Evolutionary conservation across 2,113 vertebrate species (phyloP), one percentile per base, ranked within the genome.

Genomic region (Ophiodon elongatus): DNA sequence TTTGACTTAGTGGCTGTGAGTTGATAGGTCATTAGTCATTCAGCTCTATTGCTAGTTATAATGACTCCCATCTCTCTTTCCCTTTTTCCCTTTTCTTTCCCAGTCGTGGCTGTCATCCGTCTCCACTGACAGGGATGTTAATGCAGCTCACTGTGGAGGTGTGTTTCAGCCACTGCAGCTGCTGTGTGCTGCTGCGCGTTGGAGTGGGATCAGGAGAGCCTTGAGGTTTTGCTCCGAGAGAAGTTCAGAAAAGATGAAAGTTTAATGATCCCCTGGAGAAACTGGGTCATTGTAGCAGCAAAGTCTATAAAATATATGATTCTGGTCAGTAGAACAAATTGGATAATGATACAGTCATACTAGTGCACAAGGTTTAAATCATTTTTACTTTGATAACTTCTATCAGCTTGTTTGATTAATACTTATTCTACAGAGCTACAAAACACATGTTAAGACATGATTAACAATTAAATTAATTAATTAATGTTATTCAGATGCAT

Each of bases 201-300:
- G 29, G 47, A 73, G 85, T 27, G 79, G 84, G 73, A 77, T 83
- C 80, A 57, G 86, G 80, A 88, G 81, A 88, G 87, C 66, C 66
- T 65, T 45, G 71, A 86, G 90, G 79, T 82, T 90, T 86, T 57
- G 35, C 81, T 88, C 60, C 35, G n/a, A 64, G 72, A 89, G 68
- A 88, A 90, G 84, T 86, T 87, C 84, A 78, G 33, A 73, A 56
- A 77, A 76, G 47, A 92, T 92, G 54, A 91, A 89, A 89, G 68
- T 92, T 91, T 93, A 90, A 93, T 91, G 85, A 89, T 86, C 65
- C 83, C 85, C 21, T 35, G 45, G 89, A 91, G 83, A 92, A 92
- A 91, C 56, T 91, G 78, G 91, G 86, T 89, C 88, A 91, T 50
- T 83, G 80, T 82, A 82, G 73, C 59, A 85, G 62, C 27, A 81